Conservation (phyloP, 2,888 invertebrate species). For the Ganaspis brasiliensis region DNA sequence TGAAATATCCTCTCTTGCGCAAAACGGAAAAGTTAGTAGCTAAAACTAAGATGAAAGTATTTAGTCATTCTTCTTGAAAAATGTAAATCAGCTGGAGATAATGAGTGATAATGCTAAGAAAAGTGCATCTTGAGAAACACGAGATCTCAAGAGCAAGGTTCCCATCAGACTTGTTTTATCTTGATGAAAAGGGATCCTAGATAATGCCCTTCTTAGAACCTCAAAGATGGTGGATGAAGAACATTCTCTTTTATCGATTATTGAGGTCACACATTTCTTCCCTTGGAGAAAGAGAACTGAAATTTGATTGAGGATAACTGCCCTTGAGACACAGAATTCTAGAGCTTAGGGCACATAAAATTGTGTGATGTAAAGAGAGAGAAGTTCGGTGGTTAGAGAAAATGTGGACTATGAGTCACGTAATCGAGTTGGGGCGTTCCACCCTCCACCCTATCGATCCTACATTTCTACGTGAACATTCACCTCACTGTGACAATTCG, state of each 20-base stretch:
- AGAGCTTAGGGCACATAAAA: neutral
- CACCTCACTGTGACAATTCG: slow-evolving; percentile 33
- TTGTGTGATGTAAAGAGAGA: neutral
- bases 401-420: slow-evolving; percentile 58
- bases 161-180: slow-evolving; percentile 33
- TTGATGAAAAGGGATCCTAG: slow-evolving; percentile 9
- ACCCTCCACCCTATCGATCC: slow-evolving; percentile 61
- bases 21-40: too few relatives aligned
- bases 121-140: neutral
- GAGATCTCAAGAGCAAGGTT: slow-evolving; percentile 8
- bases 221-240: neutral
- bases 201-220: slow-evolving; percentile 1
- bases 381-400: slow-evolving; percentile 40
- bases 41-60: too few relatives aligned
- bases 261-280: slow-evolving; percentile 11
- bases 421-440: slow-evolving; percentile 61
- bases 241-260: slow-evolving; percentile 28
- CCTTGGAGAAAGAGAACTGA: neutral
- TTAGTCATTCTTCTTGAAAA: too few relatives aligned
- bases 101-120: neutral
- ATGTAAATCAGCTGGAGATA: too few relatives aligned
- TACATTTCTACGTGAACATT: slow-evolving; percentile 45
- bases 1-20: too few relatives aligned
- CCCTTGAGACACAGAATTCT: neutral
- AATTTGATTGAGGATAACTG: slow-evolving; percentile 23